Evolutionary conservation across 1,140 invertebrate genomes (phyloP), one percentile per base, ranked within the genome.

Genomic region (Cheumatopsyche charites): DNA sequence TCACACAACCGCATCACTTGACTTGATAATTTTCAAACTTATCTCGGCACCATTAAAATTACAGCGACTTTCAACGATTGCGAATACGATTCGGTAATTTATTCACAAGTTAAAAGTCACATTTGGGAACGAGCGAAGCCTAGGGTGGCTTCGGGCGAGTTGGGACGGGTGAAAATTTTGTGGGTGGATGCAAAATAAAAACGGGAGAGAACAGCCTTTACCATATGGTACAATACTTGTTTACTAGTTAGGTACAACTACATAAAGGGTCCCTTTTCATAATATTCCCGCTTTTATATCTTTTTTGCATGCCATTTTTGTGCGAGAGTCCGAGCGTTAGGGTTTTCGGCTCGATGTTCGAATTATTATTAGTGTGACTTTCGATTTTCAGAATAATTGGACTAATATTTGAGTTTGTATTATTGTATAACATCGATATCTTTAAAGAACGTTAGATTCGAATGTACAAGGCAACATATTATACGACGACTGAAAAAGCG

Each of bases 191-290:
- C 66, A 68, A 68, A 68, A 68, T 68, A 68, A 68, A 68, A 68
- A 68, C 66, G 66, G 66, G 66, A 68, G 66, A 52, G 66, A 68
- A 68, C 66, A 68, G 66, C 66, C 47, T 55, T 63, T 58, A 73
- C 63, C 73, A 71, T 74, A 74, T 71, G 73, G 69, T 67, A 58
- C 42, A 42, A 52, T 62, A 41, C 73, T 74, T 74, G 73, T 74
- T 74, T 74, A 74, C 73, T 74, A 74, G 73, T 74, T 74, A 71
- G 73, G 63, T 67, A 70, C 66, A 68, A 68, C 66, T 68, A 68
- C 66, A 68, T 68, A 68, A 68, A 68, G 66, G 66, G 66, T 68
- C 66, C 49, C 66, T 68, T 68, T 68, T 68, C 66, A 68, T 68
- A 68, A 68, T 68, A 68, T 68, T 68, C 66, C 55, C 36, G 23